Conservation (phyloP, 2,888 invertebrate genomes). For the Euspilapteryx auroguttella region DNA sequence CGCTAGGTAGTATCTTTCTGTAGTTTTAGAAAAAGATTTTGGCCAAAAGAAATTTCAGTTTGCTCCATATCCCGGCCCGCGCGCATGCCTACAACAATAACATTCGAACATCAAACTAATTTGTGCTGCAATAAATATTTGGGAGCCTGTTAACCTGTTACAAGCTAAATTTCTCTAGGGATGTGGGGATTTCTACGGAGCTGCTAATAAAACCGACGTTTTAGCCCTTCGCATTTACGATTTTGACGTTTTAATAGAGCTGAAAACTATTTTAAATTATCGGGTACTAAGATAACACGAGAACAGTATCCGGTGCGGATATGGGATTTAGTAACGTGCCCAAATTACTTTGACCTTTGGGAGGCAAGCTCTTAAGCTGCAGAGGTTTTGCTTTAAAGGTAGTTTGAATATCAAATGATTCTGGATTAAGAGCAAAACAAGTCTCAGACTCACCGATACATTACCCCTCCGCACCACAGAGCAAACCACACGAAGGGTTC, state of each 20-base stretch:
- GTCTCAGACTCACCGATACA: conserved; percentile 22
- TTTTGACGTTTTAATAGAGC: neutral
- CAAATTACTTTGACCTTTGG: neutral
- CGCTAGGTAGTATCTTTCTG: neutral
- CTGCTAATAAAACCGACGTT: neutral
- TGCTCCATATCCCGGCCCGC: too few species aligned
- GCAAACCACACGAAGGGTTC: conserved; percentile 39
- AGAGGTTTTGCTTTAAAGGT: neutral
- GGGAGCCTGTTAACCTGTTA: neutral
- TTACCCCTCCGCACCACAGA: conserved; percentile 31
- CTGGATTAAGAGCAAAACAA: conserved; percentile 1
- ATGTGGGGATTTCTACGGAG: neutral
- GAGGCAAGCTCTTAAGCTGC: neutral
- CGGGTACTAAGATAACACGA: neutral
- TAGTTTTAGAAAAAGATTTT: too few species aligned
- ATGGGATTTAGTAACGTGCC: neutral
- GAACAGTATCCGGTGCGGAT: neutral
- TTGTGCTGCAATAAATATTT: neutral
- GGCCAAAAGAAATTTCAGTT: too few species aligned
- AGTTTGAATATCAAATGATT: neutral
- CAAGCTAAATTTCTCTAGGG: conserved; percentile 3
- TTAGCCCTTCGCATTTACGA: neutral
- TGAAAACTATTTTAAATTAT: neutral
- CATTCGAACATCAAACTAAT: neutral
- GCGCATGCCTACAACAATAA: too few species aligned